Percentiles rank a stretch among this genome's conserved stretches.
phyloP scores from a whole-genome alignment of 2,888 invertebrate species.

The Drosophila eohydei region DNA sequence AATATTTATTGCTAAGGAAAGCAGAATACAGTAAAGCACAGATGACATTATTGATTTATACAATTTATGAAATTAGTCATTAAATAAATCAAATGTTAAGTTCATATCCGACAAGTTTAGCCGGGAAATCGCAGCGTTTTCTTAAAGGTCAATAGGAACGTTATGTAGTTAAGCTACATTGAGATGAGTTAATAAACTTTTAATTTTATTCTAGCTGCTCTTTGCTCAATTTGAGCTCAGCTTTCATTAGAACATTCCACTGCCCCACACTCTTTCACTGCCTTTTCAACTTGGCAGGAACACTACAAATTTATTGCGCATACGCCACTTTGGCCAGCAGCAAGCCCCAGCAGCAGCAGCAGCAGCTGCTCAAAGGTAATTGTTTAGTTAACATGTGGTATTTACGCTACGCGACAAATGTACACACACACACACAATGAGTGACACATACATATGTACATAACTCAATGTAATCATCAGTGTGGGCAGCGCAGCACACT shows the following conservation, averaged over 20 bases:
- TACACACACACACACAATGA: conserved; percentile 13
- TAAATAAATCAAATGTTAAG: neutral
- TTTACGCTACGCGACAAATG: conserved; percentile 54
- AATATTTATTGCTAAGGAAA: too few species aligned
- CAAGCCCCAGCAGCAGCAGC: conserved; percentile 29
- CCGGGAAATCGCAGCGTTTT: too few species aligned
- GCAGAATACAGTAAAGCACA: too few species aligned
- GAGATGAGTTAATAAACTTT: neutral
- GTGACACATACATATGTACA: conserved; percentile 17
- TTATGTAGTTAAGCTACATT: neutral
- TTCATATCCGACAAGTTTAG: neutral
- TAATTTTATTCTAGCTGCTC: neutral
- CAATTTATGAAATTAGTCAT: neutral
- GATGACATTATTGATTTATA: too few species aligned
- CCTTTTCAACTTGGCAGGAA: neutral
- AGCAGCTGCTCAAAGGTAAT: conserved; percentile 65
- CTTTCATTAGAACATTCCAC: conserved; percentile 8
- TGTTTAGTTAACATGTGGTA: conserved; percentile 81
- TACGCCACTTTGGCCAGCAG: conserved; percentile 48
- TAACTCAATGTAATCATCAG: conserved; percentile 60
- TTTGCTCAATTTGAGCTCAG: conserved; percentile 2
- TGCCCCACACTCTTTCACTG: neutral
- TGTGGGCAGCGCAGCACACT: conserved; percentile 30
- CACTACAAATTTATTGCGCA: conserved; percentile 51
- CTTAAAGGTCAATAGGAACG: too few species aligned